These are phyloP conservation scores for Oxyteleia sp. DNA, from an alignment of 2,888 invertebrate genomes.

Conservation along the genomic window DNA sequence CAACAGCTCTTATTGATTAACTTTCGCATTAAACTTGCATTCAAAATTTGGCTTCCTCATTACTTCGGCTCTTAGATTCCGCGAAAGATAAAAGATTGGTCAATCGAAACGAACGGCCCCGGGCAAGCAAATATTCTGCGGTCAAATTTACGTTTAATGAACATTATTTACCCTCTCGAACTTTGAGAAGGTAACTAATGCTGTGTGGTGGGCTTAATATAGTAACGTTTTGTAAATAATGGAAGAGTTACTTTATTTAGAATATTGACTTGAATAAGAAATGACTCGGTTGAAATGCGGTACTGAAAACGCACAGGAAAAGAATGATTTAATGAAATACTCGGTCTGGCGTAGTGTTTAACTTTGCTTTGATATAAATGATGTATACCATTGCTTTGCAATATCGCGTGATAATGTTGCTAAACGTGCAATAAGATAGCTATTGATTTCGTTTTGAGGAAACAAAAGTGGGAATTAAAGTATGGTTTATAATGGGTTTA, in stretches of 20 bases:
- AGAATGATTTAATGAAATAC: no score
- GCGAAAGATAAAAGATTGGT: conserved; percentile 54
- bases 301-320: not conserved
- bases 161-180: conserved; percentile 53
- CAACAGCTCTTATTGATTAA: conserved; percentile 62
- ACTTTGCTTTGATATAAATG: no score
- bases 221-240: conserved; percentile 42
- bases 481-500: no score
- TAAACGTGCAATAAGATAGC: no score
- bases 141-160: conserved; percentile 49
- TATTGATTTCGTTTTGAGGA: no score
- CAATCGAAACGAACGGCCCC: conserved; percentile 47
- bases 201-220: conserved; percentile 24
- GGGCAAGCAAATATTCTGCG: conserved; percentile 48
- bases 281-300: not conserved
- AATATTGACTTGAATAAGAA: conserved; percentile 32
- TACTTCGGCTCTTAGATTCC: conserved; percentile 26
- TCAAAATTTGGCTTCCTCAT: conserved; percentile 41
- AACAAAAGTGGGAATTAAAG: no score
- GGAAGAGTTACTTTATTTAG: conserved; percentile 23
- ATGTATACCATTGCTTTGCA: no score
- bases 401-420: no score
- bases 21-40: conserved; percentile 61
- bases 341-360: no score
- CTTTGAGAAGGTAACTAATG: conserved; percentile 56